Evolutionary conservation across 2,888 invertebrate genomes (phyloP), one percentile per base, ranked within the genome.

Genomic region (Sphaeridia pumilis): DNA sequence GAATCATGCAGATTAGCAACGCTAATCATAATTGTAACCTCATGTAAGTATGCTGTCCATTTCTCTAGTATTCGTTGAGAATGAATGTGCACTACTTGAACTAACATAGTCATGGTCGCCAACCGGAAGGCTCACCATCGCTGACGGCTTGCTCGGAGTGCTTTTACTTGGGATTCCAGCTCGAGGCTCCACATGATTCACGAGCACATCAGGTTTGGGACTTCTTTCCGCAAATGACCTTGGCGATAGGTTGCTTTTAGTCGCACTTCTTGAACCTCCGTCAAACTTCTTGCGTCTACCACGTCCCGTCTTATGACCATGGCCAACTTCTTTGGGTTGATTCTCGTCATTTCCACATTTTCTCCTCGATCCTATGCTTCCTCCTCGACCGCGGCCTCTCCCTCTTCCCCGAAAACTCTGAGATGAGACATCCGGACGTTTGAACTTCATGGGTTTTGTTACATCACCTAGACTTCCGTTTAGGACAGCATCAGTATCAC

Each of bases 101-200:
- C 38, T 43, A 31, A 17, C 43, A 34, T 41, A 49, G 31, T 49
- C 49, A 42, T 43, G 49, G 24, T 49, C 49, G 2, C 27, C 49
- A 20, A 41, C 31, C 7, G 27, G 38, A 38, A 20, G 20, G 12
- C 38, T 20, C 17, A 38, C 20, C 20, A 38, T 17, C 7, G 38
- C 17, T 17, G 5, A 14, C 17, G 38, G 38, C 5, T 7, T 38
- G 17, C 17, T 38, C 5, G 17, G 5, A 17, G 12, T 17, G 17
- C 38, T 38, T 20, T 38, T 17, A 5, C 17, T 38, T 38, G 20
- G 20, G 7, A 14, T 31, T 10, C 14, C 7, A 31, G 14, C 31
- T 31, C 7, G 31, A 31, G 31, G 14, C 31, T 31, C 7, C 31
- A 31, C 14, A 14, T 14, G 31, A 31, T 14, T 31, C 14, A 7